Evolutionary conservation across 92 coral and sea anemone species (phyloP).

Genomic region (Palythoa heliodiscus): DNA sequence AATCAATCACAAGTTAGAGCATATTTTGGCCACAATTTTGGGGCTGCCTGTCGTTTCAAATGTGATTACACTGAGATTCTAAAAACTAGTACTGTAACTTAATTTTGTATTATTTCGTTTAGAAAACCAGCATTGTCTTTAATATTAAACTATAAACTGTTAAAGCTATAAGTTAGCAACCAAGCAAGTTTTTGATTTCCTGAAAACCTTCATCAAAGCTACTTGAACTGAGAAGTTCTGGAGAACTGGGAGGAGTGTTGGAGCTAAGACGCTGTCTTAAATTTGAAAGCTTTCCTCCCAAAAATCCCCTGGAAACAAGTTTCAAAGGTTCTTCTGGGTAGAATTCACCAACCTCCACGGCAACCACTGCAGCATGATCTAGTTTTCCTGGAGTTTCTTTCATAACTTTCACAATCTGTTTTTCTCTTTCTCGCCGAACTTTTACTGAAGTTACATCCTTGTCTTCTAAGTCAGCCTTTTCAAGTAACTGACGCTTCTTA

Average conservation of each 20-base stretch:
- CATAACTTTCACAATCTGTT: slow-evolving; percentile 65
- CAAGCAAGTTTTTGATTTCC: slow-evolving; percentile 38
- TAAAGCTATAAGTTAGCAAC: neutral
- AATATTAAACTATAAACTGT: neutral
- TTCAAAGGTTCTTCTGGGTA: slow-evolving; percentile 64
- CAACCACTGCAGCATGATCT: slow-evolving; percentile 97
- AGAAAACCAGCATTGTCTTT: neutral
- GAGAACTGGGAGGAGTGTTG: slow-evolving; percentile 40
- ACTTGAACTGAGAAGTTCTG: neutral
- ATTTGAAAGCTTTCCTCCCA: slow-evolving; percentile 17
- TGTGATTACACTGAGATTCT: no score
- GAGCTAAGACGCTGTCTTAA: slow-evolving; percentile 29
- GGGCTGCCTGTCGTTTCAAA: no score
- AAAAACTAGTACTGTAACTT: neutral
- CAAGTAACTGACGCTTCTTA: slow-evolving; percentile 76
- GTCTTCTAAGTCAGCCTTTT: slow-evolving; percentile 59
- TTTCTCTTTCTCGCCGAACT: slow-evolving; percentile 56
- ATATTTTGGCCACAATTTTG: no score
- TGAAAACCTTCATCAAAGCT: slow-evolving; percentile 25
- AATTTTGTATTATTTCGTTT: neutral
- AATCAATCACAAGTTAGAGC: no score
- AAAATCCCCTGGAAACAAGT: slow-evolving; percentile 62
- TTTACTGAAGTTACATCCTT: slow-evolving; percentile 37
- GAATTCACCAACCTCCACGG: slow-evolving; percentile 94
- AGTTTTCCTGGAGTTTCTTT: slow-evolving; percentile 88